Base-by-base conservation (phyloP, 1,140 invertebrate species). In the Ceratina calcarata region DNA sequence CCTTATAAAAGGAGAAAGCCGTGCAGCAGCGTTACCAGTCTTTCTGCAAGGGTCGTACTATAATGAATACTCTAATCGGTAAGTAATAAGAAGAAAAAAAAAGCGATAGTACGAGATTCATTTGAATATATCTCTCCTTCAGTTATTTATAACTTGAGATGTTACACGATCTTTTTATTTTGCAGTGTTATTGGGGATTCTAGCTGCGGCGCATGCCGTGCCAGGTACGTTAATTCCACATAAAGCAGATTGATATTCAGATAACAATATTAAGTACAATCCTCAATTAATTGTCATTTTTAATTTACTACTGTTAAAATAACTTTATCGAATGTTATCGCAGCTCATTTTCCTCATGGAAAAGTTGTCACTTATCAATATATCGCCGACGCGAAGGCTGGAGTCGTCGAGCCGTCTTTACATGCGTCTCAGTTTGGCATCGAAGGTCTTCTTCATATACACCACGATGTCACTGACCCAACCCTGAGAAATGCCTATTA, bases 321-420 rank as follows among this genome's bases (percentile, higher is more conserved):
- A 66, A 60, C 8, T 64, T 68, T 61, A 51, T 69, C 22, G 13
- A 22, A 58, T 70, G 24, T 75, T 70, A 57, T 86, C 67, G 16
- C 70, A 91, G 88, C 69, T 4, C 82, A 82, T 65, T 86, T 91
- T 24, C 91, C 90, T 7, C 77, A 80, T 51, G 89, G 84, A 62
- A 91, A 91, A 87, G 88, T 87, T 37, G 51, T 91, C 1, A 77
- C 90, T 18, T 94, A 92, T 82, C 87, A 91, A 55, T 94, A 93
- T 72, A 78, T 86, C 24, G 90, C 88, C 20, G 85, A 89, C 27
- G 83, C 91, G 15, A 91, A 90, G 60, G 83, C 89, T 27, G 93
- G 91, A 18, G 87, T 87, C 22, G 76, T 90, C 24, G 78, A 91
- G 8, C 92, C 93, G 22, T 72, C 69, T n/a, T 37, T 86, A 12